Evolutionary conservation across 2,113 vertebrate genomes (phyloP), one percentile per base, ranked within the genome.

Genomic region (Esox niger): DNA sequence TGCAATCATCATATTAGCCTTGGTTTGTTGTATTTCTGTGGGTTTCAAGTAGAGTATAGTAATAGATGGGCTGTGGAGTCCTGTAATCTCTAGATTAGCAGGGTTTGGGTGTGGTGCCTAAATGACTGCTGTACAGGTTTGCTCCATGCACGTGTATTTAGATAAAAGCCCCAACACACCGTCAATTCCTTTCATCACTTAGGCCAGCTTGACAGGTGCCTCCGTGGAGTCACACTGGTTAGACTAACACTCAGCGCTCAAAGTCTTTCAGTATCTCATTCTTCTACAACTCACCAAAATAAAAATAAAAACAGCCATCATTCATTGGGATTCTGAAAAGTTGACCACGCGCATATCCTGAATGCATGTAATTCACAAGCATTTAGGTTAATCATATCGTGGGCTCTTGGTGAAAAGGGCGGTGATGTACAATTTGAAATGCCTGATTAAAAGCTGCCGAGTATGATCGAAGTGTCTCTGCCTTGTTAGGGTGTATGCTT

Each of bases 171-270:
- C 52, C 59, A 71, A 73, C 72, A 80, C 64, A 70, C 59, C 69
- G 60, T 66, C 43, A 65, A 65, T 76, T 80, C 67, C 80, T 87
- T 84, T 87, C 35, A 84, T 85, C 71, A n/a, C 43, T 13, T 26
- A 62, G 63, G 15, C 9, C 80, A 82, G 76, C 74, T 82, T 76
- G 66, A 30, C 81, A 82, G 81, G 75, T 86, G 82, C 13, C 35
- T 35, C 57, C 7, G 26, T 55, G 64, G 23, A 66, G 49, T 78
- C 72, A 27, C 1, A 29, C 62, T 59, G 62, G 62, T 55, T 23
- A 21, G n/a, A n/a, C n/a, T n/a, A n/a, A n/a, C n/a, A n/a, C n/a
- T n/a, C n/a, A n/a, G n/a, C n/a, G n/a, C n/a, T n/a, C n/a, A n/a
- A n/a, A n/a, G n/a, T n/a, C n/a, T n/a, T n/a, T n/a, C n/a, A n/a